Base-by-base conservation (phyloP, 2,888 invertebrate genomes). In the Agapostemon virescens region DNA sequence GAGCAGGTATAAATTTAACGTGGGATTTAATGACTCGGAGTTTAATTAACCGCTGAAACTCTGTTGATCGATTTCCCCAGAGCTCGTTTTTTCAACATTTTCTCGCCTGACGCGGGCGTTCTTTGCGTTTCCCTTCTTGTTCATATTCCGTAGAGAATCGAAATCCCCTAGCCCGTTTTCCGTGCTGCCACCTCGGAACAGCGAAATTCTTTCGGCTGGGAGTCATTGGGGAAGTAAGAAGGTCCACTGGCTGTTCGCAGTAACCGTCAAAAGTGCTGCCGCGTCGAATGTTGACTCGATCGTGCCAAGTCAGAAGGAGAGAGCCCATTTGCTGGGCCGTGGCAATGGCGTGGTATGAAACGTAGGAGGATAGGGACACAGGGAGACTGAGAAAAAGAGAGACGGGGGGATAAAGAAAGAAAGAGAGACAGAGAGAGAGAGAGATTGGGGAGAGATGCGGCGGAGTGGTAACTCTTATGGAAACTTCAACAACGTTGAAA, bases 21-120 rank as follows among this genome's bases (percentile, higher is more conserved):
- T 26, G 17, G 88, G 88, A 91, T 91, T 91, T 91, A 90, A 91
- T 91, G 92, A 92, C 89, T 89, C 84, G 82, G 86, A 90, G 89
- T 91, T 91, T 91, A 92, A 91, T 91, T 91, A 92, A 91, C 90
- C 90, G 84, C 88, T 89, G 89, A 88, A 89, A 89, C 90, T 89
- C 88, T 85, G 75, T 69, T 88, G 90, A 91, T 91, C 90, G 90
- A 90, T 91, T 90, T 87, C 87, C 87, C 86, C 84, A 79, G 86
- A 86, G 86, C 83, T 85, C 83, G 81, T 86, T 83, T 83, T 76
- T 77, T 70, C 81, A 70, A 69, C 67, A 52, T 67, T 76, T 77
- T 64, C 63, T 69, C 67, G 26, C 15, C 64, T 26, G 63, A 40
- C 77, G 49, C 58, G 68, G 26, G 26, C 30, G 26, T 30, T 55